These are phyloP conservation scores for Sebastes hubbsi DNA, from an alignment of 2,797 vertebrate genomes.

Conservation along the genomic window DNA sequence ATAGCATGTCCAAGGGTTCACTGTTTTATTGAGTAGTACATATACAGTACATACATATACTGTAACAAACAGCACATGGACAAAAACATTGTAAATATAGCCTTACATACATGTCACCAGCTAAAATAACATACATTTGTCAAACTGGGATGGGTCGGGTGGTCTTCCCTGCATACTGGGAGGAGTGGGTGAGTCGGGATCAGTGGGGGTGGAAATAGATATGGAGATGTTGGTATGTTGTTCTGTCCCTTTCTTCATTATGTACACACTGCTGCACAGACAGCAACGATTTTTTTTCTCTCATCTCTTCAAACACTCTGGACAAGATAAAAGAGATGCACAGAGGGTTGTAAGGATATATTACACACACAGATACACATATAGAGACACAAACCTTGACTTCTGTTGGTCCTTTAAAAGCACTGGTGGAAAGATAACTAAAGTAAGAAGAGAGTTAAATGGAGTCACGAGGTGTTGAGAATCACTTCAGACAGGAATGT, in stretches of 20 bases:
- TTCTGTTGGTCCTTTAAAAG: slow-evolving; percentile 55
- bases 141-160: slow-evolving; percentile 14
- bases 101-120: slow-evolving; percentile 42
- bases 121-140: slow-evolving; percentile 47
- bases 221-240: slow-evolving; percentile 5
- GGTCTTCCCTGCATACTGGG: slow-evolving; percentile 18
- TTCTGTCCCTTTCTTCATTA: slow-evolving; percentile 38
- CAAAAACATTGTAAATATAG: slow-evolving; percentile 36
- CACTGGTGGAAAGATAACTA: slow-evolving; percentile 43
- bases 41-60: slow-evolving; percentile 1
- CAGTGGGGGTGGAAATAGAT: slow-evolving; percentile 11
- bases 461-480: slow-evolving; percentile 1
- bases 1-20: slow-evolving; percentile 22
- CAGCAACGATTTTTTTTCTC: slow-evolving; percentile 12
- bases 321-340: slow-evolving; percentile 27
- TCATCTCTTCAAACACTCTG: slow-evolving; percentile 51
- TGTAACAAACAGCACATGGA: slow-evolving; percentile 42
- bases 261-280: slow-evolving; percentile 48
- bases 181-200: neutral
- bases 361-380: neutral
- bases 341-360: slow-evolving; percentile 1
- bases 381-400: slow-evolving; percentile 14
- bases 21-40: slow-evolving; percentile 64
- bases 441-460: slow-evolving; percentile 23
- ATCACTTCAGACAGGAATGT: slow-evolving; percentile 25